These are phyloP conservation scores for Lochmaea capreae DNA, from an alignment of 2,888 invertebrate genomes.

Conservation along the genomic window DNA sequence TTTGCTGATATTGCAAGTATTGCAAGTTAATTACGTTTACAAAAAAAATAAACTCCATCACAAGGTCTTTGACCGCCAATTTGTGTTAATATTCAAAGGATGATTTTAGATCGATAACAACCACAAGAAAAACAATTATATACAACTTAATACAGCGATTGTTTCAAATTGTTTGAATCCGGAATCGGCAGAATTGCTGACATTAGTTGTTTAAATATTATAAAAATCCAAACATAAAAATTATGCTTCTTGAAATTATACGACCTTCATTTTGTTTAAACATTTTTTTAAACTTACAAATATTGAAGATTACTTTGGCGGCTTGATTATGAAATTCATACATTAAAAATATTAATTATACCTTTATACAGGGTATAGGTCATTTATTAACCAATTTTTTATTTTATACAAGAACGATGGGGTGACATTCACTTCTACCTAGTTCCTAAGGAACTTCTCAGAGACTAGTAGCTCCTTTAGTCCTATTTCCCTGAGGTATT, in stretches of 20 bases:
- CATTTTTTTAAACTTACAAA: not conserved
- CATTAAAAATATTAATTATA: not conserved
- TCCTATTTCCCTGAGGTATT: no score
- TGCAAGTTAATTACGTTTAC: not conserved
- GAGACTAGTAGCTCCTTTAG: no score
- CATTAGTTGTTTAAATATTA: not conserved
- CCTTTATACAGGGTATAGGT: not conserved
- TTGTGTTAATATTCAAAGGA: not conserved
- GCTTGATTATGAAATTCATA: not conserved
- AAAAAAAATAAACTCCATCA: no score
- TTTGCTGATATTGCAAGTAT: not conserved
- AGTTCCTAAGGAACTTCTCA: no score
- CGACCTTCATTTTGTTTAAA: conserved; percentile 23
- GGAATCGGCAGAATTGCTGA: not conserved
- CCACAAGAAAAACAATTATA: not conserved
- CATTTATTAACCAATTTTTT: no score
- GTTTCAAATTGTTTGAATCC: conserved; percentile 11
- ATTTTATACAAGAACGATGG: no score
- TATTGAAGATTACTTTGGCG: not conserved
- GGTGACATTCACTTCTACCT: no score
- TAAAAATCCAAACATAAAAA: not conserved
- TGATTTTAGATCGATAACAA: not conserved
- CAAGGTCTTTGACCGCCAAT: not conserved
- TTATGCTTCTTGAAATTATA: not conserved
- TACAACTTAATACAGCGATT: not conserved